Conservation (phyloP, 2,888 invertebrate species). For the Cataglyphis rosenhaueri region DNA sequence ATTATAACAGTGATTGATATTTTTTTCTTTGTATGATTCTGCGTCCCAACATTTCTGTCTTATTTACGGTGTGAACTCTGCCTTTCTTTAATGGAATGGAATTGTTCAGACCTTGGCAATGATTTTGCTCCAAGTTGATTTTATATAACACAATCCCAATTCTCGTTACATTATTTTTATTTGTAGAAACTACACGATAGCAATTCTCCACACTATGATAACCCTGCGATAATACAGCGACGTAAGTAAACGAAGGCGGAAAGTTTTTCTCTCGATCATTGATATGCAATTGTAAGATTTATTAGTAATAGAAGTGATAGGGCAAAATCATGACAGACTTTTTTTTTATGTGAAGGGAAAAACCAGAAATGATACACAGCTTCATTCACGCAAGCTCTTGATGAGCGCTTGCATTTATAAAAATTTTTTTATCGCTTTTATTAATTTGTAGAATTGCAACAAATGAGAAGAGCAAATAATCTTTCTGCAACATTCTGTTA, state of each 20-base stretch:
- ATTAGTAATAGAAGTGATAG: not conserved
- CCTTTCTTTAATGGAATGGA: constrained; percentile 18
- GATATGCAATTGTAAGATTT: not conserved
- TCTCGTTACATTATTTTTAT: constrained; percentile 15
- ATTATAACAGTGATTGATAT: not conserved
- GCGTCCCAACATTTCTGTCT: not conserved
- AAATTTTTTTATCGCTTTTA: not conserved
- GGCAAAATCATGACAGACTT: not conserved
- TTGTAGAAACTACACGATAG: constrained; percentile 15
- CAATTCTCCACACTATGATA: not conserved
- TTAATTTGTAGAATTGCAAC: not conserved
- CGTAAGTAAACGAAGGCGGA: not conserved
- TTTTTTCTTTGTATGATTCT: not conserved
- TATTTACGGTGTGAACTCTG: not conserved
- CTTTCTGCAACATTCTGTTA: not conserved
- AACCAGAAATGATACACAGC: not conserved
- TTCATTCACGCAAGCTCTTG: not conserved
- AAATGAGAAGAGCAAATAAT: not conserved
- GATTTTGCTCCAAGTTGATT: constrained; percentile 40
- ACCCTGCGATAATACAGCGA: constrained; percentile 15
- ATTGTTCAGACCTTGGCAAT: constrained; percentile 57
- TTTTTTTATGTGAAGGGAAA: constrained; percentile 2
- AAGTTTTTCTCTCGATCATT: constrained; percentile 5
- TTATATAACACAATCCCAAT: not conserved
- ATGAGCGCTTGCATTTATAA: not conserved